Conservation (phyloP, 2,113 vertebrate genomes). For the Spilogale gracilis region DNA sequence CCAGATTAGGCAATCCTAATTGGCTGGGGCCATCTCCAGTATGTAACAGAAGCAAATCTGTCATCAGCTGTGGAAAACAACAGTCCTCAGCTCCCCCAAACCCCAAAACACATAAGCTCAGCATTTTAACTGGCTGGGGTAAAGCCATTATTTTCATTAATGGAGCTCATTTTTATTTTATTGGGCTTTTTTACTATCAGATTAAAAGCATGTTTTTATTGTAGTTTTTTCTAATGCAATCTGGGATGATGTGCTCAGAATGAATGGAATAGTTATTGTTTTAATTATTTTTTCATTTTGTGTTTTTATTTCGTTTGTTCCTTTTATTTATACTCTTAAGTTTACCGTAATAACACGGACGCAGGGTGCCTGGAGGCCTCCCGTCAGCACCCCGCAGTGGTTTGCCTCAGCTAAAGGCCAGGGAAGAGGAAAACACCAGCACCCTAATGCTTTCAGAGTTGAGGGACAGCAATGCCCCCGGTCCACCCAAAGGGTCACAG, state of each 20-base stretch:
- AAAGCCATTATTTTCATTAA: conserved; percentile 90
- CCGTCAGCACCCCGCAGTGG: not conserved
- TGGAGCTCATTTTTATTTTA: conserved; percentile 88
- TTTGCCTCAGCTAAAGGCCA: not conserved
- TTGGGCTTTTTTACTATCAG: conserved; percentile 85
- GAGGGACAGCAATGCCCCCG: not conserved
- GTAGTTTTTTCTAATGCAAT: conserved; percentile 85
- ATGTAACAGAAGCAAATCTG: conserved; percentile 79
- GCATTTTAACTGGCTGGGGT: conserved; percentile 84
- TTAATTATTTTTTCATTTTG: conserved; percentile 85
- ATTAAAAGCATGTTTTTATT: conserved; percentile 87
- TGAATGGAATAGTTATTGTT: conserved; percentile 86
- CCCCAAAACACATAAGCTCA: conserved; percentile 82
- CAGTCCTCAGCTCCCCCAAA: conserved; percentile 77
- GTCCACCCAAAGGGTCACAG: too few species aligned
- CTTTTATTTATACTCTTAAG: conserved; percentile 83
- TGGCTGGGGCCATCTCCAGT: conserved; percentile 64
- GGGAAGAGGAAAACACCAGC: not conserved
- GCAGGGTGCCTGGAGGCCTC: not conserved
- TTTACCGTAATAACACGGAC: conserved; percentile 45
- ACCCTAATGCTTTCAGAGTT: rapidly evolving
- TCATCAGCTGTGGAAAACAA: conserved; percentile 63
- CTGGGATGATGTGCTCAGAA: conserved; percentile 83
- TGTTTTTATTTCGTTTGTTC: conserved; percentile 82
- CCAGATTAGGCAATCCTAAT: conserved; percentile 73